phyloP scores from a whole-genome alignment of 2,888 invertebrate species.

The Mythimna impura region DNA sequence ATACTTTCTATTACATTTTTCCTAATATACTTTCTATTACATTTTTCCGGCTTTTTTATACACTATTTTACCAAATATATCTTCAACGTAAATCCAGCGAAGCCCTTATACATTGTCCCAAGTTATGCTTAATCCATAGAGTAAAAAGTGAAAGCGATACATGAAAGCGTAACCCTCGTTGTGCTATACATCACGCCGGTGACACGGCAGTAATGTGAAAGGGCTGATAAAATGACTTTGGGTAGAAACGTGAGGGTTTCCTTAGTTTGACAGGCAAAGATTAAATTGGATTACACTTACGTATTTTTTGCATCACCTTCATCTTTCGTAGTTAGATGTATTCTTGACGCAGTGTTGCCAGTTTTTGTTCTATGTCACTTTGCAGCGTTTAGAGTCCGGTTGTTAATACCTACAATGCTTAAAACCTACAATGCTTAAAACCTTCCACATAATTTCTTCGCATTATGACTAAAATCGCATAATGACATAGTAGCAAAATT shows the following conservation, averaged over 20 bases:
- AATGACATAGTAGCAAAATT: too few species aligned
- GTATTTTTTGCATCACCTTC: too few species aligned
- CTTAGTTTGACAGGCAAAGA: neutral
- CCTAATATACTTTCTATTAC: too few species aligned
- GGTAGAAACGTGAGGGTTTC: neutral
- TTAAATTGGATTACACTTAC: neutral
- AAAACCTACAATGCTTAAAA: too few species aligned
- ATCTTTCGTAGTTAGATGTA: too few species aligned
- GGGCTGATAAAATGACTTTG: conserved; percentile 18
- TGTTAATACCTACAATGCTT: too few species aligned
- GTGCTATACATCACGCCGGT: conserved; percentile 37
- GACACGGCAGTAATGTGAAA: conserved; percentile 10
- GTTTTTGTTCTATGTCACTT: too few species aligned
- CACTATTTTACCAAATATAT: neutral
- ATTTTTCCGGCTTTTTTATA: neutral
- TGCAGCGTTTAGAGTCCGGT: too few species aligned
- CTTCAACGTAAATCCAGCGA: conserved; percentile 17
- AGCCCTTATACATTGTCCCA: conserved; percentile 7
- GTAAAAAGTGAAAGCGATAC: conserved; percentile 24
- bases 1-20: too few species aligned
- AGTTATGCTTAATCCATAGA: conserved; percentile 19
- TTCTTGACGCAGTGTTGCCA: too few species aligned
- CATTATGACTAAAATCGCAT: too few species aligned
- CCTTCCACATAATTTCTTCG: too few species aligned
- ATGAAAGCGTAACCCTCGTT: conserved; percentile 18